A percentile compares a stretch with the other conserved stretches of the same genome.
Evolutionary conservation across 2,888 invertebrate genomes (phyloP).

Genomic region (Apodemia zela): DNA sequence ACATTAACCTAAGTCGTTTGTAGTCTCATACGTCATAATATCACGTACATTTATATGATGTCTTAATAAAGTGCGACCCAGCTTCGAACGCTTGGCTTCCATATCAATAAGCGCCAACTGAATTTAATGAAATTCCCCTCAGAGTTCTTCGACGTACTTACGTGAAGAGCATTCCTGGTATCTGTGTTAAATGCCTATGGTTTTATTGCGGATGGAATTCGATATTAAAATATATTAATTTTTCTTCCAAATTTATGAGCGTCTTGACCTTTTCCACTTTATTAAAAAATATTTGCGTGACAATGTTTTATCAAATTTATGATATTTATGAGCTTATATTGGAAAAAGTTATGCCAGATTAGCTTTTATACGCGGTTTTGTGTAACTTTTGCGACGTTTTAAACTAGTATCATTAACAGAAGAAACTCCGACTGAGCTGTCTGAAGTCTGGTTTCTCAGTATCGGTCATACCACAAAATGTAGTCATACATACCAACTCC

Average conservation of each 20-base stretch:
- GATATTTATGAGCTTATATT: not conserved
- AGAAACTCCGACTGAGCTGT: too few relatives aligned
- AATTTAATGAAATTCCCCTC: slow-evolving; percentile 43
- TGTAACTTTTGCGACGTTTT: too few relatives aligned
- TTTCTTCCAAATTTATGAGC: slow-evolving; percentile 10
- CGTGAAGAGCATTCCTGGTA: slow-evolving; percentile 32
- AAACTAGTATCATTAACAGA: too few relatives aligned
- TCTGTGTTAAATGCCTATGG: slow-evolving; percentile 30
- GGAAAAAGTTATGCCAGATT: too few relatives aligned
- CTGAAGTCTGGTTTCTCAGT: too few relatives aligned
- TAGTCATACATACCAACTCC: too few relatives aligned
- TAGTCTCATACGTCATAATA: slow-evolving; percentile 52
- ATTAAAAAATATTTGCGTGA: not conserved
- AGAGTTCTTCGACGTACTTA: slow-evolving; percentile 35
- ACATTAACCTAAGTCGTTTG: slow-evolving; percentile 2
- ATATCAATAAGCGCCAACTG: slow-evolving; percentile 67
- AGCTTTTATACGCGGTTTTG: too few relatives aligned
- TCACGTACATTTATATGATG: slow-evolving; percentile 73
- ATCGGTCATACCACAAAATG: too few relatives aligned
- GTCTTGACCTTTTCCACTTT: not conserved
- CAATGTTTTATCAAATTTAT: not conserved
- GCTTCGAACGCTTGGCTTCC: slow-evolving; percentile 61
- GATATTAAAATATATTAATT: slow-evolving; percentile 16
- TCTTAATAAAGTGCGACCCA: slow-evolving; percentile 74
- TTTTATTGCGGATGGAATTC: slow-evolving; percentile 24